A percentile compares a stretch with the other conserved stretches of the same genome.
Evolutionary conservation across 2,888 invertebrate genomes (phyloP).

Genomic region (Chalcis sispes): DNA sequence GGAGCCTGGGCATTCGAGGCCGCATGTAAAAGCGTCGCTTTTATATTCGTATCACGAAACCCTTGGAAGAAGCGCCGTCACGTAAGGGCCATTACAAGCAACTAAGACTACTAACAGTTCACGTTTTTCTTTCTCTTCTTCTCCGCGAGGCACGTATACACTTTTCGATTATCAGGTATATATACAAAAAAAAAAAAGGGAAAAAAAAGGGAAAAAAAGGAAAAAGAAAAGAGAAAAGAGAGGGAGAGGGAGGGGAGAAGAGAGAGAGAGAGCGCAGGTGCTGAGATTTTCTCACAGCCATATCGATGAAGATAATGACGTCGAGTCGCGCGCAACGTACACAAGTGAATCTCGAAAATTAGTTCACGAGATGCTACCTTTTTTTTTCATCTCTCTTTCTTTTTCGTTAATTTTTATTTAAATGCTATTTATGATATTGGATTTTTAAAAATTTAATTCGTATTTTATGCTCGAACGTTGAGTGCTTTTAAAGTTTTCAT

Average conservation of each 20-base stretch:
- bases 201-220: too few species aligned
- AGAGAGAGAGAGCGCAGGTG: slow-evolving; percentile 21
- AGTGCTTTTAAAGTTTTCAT: too few species aligned
- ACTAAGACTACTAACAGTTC: not conserved
- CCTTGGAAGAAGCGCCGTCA: slow-evolving; percentile 47
- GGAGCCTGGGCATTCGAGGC: not conserved
- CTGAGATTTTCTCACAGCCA: slow-evolving; percentile 46
- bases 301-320: not conserved
- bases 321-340: too few species aligned
- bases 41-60: slow-evolving; percentile 52
- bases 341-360: too few species aligned
- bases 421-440: too few species aligned
- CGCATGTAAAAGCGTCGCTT: slow-evolving; percentile 26
- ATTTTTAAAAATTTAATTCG: too few species aligned
- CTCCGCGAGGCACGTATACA: not conserved
- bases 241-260: slow-evolving; percentile 24
- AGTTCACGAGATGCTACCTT: too few species aligned
- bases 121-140: slow-evolving; percentile 4
- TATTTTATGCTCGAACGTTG: too few species aligned
- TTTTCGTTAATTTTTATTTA: too few species aligned
- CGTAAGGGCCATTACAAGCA: slow-evolving; percentile 45
- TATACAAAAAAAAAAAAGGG: too few species aligned
- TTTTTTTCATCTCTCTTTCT: too few species aligned
- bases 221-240: too few species aligned
- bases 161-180: slow-evolving; percentile 36